Base-by-base conservation (phyloP, 2,113 vertebrate genomes). In the Pogona vitticeps region DNA sequence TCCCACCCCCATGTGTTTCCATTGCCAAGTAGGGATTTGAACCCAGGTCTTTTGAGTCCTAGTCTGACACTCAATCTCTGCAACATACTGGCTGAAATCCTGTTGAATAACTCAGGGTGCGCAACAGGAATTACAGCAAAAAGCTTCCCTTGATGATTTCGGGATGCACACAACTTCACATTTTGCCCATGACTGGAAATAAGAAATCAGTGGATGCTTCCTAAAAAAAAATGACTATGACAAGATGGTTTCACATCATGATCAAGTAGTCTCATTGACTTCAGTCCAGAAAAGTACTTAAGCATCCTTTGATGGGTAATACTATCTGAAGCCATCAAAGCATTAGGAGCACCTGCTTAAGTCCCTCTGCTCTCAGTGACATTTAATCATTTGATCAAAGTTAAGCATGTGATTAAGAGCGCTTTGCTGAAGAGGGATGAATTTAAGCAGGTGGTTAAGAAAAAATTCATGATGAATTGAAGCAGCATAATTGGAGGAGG, bases 301-400 rank as follows among this genome's bases (percentile, higher is more conserved):
- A 36, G 42, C 40, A 15, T 52, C 70, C 31, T 65, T 38, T 56
- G 68, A 63, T n/a, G n/a, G 78, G 56, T 6, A 80, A 73, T 86
- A 38, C 68, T 80, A 21, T 67, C 40, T 81, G 33, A 75, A 70
- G 85, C 17, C 82, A 56, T 63, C 67, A 79, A 79, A 84, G 38
- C 67, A 65, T 79, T 56, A 72, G 67, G 31, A 81, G 67, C 82
- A 79, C 82, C 56, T 88, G 81, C 81, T 88, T 63, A 79, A 78
- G 65, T 84, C 81, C 67, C 82, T 52, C 15, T 63, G 76, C n/a
- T 79, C 18, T 6, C 38, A 36, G n/a, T 63, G 76, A 78, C 73
- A 84, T 80, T 79, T 63, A 73, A 88, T 63, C 82, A 84, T 82
- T 79, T 75, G 82, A 80, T 84, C 82, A 52, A 38, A 63, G 26